Evolutionary conservation across 2,888 invertebrate genomes (phyloP).

Genomic region (Lysandra bellargus): DNA sequence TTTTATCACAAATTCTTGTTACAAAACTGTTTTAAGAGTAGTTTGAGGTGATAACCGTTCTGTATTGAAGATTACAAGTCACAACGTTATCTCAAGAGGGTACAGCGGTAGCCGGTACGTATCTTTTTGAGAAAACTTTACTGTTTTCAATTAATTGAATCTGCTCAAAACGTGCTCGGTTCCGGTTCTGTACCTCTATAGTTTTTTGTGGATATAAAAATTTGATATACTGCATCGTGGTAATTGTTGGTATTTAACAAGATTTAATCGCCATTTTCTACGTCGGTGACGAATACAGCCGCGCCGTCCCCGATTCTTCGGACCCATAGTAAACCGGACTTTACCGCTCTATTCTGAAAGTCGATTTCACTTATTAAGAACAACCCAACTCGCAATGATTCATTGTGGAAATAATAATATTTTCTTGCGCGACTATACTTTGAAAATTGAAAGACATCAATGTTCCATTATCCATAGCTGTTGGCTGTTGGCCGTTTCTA

Average conservation of each 20-base stretch:
- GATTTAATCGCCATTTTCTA: constrained; percentile 77
- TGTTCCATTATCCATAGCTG: not conserved
- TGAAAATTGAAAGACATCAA: constrained; percentile 39
- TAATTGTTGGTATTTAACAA: constrained; percentile 72
- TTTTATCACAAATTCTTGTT: constrained; percentile 67
- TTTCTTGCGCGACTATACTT: constrained; percentile 48
- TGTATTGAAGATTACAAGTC: constrained; percentile 49
- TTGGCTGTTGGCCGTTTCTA: constrained; percentile 37
- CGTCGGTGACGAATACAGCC: constrained; percentile 76
- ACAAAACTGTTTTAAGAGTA: constrained; percentile 57
- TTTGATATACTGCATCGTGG: constrained; percentile 59
- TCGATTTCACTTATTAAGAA: constrained; percentile 58
- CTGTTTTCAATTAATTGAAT: not conserved
- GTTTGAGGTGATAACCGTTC: constrained; percentile 48
- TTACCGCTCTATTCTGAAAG: constrained; percentile 66
- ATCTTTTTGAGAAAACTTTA: constrained; percentile 33
- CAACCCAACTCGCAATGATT: constrained; percentile 69
- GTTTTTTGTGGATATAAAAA: constrained; percentile 41
- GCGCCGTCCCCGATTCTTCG: constrained; percentile 70
- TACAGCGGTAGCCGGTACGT: constrained; percentile 69
- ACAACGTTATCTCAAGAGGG: constrained; percentile 39
- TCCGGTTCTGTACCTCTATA: constrained; percentile 46
- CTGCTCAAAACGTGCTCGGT: constrained; percentile 51
- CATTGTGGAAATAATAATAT: constrained; percentile 69
- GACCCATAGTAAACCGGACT: constrained; percentile 66